A percentile compares a stretch with the other conserved stretches of the same genome.
These are phyloP conservation scores for Caenorhabditis doughertyi DNA, from an alignment of 2,888 invertebrate species.

Conservation along the genomic window DNA sequence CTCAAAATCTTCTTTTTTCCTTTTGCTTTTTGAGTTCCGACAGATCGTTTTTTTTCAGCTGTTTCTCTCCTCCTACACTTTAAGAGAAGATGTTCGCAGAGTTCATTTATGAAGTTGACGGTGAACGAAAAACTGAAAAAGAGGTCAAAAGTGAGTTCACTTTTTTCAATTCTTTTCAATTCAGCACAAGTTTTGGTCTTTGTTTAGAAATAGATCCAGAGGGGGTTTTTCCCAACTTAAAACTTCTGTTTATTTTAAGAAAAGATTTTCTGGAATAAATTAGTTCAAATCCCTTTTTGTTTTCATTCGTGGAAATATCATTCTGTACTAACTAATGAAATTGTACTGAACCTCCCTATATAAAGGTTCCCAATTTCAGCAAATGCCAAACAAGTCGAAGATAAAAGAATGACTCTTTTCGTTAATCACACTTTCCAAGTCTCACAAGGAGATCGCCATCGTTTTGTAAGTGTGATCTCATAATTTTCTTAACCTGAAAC, in stretches of 20 bases:
- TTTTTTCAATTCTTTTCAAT: too few species aligned
- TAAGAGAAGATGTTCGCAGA: conserved; percentile 20
- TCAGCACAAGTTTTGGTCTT: too few species aligned
- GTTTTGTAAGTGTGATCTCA: conserved; percentile 26
- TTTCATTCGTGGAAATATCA: too few species aligned
- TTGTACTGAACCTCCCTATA: too few species aligned
- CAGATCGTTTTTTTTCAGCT: conserved; percentile 29
- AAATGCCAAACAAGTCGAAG: neutral
- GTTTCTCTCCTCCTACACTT: neutral
- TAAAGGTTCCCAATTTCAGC: conserved; percentile 14
- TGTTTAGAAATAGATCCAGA: too few species aligned
- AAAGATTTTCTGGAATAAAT: too few species aligned
- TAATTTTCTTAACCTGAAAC: neutral
- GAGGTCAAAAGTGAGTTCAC: neutral
- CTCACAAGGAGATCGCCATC: conserved; percentile 17
- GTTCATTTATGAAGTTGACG: neutral
- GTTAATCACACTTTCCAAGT: conserved; percentile 32
- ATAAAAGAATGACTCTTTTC: conserved; percentile 11
- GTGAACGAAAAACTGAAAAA: neutral
- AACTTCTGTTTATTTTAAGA: too few species aligned
- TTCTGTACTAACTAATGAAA: too few species aligned
- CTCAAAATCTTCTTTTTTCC: neutral
- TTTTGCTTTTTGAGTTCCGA: conserved; percentile 12
- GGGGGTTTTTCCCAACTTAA: too few species aligned
- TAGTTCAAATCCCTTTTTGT: too few species aligned